Evolutionary conservation across 2,797 vertebrate species (phyloP).

Genomic region (Lemur catta): DNA sequence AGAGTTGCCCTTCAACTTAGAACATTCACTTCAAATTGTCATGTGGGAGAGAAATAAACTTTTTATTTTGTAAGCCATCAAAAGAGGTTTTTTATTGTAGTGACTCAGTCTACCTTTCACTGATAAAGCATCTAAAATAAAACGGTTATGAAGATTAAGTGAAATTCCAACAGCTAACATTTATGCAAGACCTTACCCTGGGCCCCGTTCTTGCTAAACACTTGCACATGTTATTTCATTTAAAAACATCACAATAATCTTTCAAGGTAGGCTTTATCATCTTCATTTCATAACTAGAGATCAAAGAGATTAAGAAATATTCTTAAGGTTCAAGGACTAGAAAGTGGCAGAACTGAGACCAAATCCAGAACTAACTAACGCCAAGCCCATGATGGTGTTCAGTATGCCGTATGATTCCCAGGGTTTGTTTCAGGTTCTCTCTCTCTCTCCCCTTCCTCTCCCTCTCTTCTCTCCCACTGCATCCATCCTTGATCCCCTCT

Average conservation of each 20-base stretch:
- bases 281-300: not conserved
- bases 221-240: not conserved
- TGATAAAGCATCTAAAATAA: not conserved
- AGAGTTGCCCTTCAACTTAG: not conserved
- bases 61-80: not conserved
- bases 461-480: not conserved
- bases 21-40: not conserved
- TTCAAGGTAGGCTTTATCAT: not conserved
- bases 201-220: not conserved
- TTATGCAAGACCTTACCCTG: not conserved
- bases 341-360: not conserved
- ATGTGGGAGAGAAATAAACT: not conserved
- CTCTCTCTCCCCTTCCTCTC: not conserved
- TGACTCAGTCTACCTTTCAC: not conserved
- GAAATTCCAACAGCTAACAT: not conserved
- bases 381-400: not conserved
- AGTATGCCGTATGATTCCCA: accelerated
- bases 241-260: not conserved
- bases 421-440: not conserved
- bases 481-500: too few relatives aligned
- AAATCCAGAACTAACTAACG: not conserved
- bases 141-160: not conserved
- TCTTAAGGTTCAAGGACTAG: not conserved
- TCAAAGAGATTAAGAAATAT: not conserved
- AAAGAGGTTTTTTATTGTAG: not conserved